Conservation (phyloP, 2,113 vertebrate genomes). For the Cheilinus undulatus region DNA sequence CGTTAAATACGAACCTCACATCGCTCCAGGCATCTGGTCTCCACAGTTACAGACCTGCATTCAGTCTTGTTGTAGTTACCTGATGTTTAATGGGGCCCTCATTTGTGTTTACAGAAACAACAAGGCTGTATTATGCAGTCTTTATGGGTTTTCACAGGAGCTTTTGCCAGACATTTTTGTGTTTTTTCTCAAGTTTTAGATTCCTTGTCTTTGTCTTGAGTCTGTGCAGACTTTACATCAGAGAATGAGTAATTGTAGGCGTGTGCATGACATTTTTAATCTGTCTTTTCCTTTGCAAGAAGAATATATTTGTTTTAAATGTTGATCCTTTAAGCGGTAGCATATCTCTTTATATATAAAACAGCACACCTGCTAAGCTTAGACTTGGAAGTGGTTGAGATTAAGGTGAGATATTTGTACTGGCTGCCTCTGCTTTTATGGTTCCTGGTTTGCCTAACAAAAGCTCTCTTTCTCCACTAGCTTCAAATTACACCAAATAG, state of each 20-base stretch:
- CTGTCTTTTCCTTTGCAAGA: conserved; percentile 5
- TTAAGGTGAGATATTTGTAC: conserved; percentile 28
- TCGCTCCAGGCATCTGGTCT: conserved; percentile 68
- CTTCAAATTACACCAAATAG: not conserved
- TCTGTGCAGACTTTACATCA: conserved; percentile 13
- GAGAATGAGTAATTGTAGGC: not conserved
- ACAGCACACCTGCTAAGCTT: conserved; percentile 44
- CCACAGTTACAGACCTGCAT: conserved; percentile 69
- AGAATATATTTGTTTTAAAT: not conserved
- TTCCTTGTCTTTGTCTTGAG: conserved; percentile 43
- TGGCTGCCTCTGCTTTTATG: conserved; percentile 37
- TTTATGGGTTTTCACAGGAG: conserved; percentile 73
- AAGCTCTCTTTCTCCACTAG: conserved; percentile 37
- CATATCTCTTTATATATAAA: conserved; percentile 29
- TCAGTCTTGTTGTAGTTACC: conserved; percentile 83
- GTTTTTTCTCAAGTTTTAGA: conserved; percentile 61
- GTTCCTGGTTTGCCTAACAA: conserved; percentile 23
- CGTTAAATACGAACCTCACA: conserved; percentile 54
- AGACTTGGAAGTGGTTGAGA: conserved; percentile 23
- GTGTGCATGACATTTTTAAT: conserved; percentile 1
- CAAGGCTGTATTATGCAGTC: conserved; percentile 69
- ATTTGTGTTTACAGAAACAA: conserved; percentile 83
- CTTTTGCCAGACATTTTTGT: conserved; percentile 68
- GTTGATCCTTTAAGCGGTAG: conserved; percentile 2
- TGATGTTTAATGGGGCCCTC: conserved; percentile 77